Conservation (phyloP, 1,140 invertebrate species). For the Centruroides sculpturatus region DNA sequence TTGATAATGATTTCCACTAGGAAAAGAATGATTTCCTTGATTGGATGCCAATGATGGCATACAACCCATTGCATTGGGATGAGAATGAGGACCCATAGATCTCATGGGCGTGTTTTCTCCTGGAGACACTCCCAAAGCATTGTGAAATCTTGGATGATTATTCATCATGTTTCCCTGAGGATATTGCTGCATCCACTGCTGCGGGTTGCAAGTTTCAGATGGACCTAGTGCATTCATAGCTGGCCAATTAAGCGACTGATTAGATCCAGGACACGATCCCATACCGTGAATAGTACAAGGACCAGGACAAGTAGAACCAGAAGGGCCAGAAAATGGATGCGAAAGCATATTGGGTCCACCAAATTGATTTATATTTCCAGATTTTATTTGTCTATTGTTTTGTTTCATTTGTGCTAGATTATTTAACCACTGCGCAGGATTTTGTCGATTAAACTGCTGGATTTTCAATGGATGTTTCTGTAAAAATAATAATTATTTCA, state of each 20-base stretch:
- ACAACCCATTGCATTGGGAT: too few relatives aligned
- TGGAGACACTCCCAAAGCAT: too few relatives aligned
- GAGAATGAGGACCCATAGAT: too few relatives aligned
- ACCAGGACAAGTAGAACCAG: conserved; percentile 3
- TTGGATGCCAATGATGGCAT: too few relatives aligned
- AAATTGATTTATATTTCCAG: conserved; percentile 20
- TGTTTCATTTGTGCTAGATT: conserved; percentile 60
- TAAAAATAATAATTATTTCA: conserved; percentile 7
- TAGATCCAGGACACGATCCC: conserved; percentile 15
- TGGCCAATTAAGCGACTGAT: conserved; percentile 11
- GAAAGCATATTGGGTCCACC: conserved; percentile 15
- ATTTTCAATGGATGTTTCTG: conserved; percentile 80
- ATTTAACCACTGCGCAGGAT: conserved; percentile 62
- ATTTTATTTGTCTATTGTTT: conserved; percentile 30
- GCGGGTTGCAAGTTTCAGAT: too few relatives aligned
- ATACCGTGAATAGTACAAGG: conserved; percentile 13
- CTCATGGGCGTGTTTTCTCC: too few relatives aligned
- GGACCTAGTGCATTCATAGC: too few relatives aligned
- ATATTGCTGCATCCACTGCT: too few relatives aligned
- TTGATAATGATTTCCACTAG: too few relatives aligned
- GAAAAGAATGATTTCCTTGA: too few relatives aligned
- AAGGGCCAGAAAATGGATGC: conserved; percentile 3
- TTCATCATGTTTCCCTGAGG: too few relatives aligned
- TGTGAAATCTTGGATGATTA: too few relatives aligned
- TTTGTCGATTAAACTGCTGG: conserved; percentile 66